phyloP scores from a whole-genome alignment of 2,797 vertebrate genomes.

The Leptoclinus maculatus region DNA sequence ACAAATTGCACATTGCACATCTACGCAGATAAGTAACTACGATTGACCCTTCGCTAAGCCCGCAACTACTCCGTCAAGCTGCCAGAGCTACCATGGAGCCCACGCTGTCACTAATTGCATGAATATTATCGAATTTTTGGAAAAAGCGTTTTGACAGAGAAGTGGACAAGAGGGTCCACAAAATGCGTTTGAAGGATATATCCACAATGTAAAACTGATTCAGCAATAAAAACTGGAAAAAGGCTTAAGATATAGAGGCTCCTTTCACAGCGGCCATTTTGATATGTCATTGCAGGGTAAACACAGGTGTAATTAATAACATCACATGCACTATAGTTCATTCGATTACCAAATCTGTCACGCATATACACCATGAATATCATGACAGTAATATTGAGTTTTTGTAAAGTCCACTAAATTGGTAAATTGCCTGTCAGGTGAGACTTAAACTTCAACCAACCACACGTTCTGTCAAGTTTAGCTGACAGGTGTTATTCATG shows the following conservation, averaged over 20 bases:
- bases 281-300: background rate
- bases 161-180: background rate
- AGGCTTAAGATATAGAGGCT: background rate
- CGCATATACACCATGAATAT: background rate
- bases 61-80: background rate
- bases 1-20: background rate
- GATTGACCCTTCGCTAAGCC: background rate
- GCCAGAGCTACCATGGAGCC: background rate
- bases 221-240: background rate
- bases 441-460: slow-evolving; percentile 17
- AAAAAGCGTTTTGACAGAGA: background rate
- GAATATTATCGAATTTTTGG: too few relatives aligned
- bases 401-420: background rate
- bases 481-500: slow-evolving; percentile 13
- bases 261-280: background rate
- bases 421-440: background rate
- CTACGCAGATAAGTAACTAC: slow-evolving; percentile 4
- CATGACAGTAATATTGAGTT: background rate
- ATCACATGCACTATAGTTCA: slow-evolving; percentile 15
- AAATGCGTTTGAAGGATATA: background rate
- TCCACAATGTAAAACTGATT: background rate
- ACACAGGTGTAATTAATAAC: background rate
- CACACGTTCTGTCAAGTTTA: slow-evolving; percentile 1
- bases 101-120: background rate
- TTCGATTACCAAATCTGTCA: slow-evolving; percentile 22